Percentiles rank a stretch among this genome's conserved stretches.
phyloP scores from a whole-genome alignment of 2,888 invertebrate genomes.

The Spodoptera littoralis region DNA sequence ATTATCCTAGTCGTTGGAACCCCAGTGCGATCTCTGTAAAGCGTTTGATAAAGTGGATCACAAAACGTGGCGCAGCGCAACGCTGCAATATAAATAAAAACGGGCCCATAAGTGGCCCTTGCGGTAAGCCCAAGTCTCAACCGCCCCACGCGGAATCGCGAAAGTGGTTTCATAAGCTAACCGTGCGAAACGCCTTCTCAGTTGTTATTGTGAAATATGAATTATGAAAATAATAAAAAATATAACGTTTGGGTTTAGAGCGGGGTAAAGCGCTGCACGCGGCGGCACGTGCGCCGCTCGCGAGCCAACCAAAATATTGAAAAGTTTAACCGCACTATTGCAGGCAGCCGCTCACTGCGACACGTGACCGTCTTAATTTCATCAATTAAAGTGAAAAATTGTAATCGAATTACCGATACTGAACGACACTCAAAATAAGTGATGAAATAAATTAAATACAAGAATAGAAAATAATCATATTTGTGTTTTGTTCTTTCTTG shows the following conservation, averaged over 20 bases:
- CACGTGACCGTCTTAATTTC: constrained; percentile 84
- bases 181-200: constrained; percentile 88
- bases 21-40: constrained; percentile 83
- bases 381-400: constrained; percentile 74
- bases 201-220: constrained; percentile 88
- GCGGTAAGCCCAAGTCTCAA: constrained; percentile 78
- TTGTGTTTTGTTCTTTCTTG: neutral
- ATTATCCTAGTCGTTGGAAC: constrained; percentile 83
- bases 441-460: constrained; percentile 22
- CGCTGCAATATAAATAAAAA: constrained; percentile 85
- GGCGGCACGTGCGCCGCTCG: constrained; percentile 79
- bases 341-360: constrained; percentile 70
- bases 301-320: constrained; percentile 84
- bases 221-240: constrained; percentile 89
- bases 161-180: constrained; percentile 86
- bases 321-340: constrained; percentile 83
- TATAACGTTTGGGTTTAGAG: constrained; percentile 75
- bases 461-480: constrained; percentile 12
- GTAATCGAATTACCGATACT: constrained; percentile 70
- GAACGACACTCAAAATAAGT: constrained; percentile 23
- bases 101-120: constrained; percentile 84
- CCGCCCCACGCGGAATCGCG: constrained; percentile 65
- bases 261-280: constrained; percentile 85
- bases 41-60: constrained; percentile 88
- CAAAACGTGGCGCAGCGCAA: constrained; percentile 82